These are phyloP conservation scores for Bubalus kerabau DNA, from an alignment of 2,113 vertebrate species.

Conservation along the genomic window DNA sequence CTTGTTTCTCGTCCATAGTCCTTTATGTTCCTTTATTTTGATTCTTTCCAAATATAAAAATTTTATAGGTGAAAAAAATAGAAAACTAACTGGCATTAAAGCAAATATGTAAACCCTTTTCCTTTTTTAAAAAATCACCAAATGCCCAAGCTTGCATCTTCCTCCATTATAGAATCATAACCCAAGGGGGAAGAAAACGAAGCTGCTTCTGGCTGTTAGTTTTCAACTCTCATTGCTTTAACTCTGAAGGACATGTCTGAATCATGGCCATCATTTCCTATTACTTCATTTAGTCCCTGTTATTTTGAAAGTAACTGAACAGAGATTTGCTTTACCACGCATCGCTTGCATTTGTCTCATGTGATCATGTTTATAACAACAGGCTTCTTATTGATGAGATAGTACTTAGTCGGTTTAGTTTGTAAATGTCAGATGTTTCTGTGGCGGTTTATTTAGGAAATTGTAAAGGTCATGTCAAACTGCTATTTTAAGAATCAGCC, in stretches of 20 bases:
- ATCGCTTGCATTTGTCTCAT: constrained; percentile 79
- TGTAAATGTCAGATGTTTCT: constrained; percentile 85
- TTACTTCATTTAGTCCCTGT: constrained; percentile 77
- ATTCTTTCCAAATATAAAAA: constrained; percentile 21
- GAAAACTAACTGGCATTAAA: neutral
- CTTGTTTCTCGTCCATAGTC: neutral
- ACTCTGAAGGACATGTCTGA: constrained; percentile 63
- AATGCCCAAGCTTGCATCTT: constrained; percentile 48
- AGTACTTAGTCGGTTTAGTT: constrained; percentile 78
- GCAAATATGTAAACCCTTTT: neutral
- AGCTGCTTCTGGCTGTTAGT: constrained; percentile 45
- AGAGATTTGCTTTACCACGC: constrained; percentile 75
- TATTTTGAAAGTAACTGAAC: constrained; percentile 79
- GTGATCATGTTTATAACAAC: constrained; percentile 79
- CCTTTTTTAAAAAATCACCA: constrained; percentile 14
- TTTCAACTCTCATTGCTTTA: constrained; percentile 40
- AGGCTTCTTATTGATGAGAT: constrained; percentile 81
- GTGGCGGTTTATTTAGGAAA: constrained; percentile 81
- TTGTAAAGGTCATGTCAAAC: constrained; percentile 80
- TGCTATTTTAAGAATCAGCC: constrained; percentile 75
- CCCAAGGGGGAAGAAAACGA: neutral
- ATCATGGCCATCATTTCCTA: constrained; percentile 66
- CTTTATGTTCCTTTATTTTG: neutral
- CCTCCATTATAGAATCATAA: neutral
- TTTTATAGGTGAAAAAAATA: neutral